Percentiles rank a stretch among this genome's conserved stretches.
These are phyloP conservation scores for Sciurus carolinensis DNA, from an alignment of 2,797 vertebrate species.

Conservation along the genomic window DNA sequence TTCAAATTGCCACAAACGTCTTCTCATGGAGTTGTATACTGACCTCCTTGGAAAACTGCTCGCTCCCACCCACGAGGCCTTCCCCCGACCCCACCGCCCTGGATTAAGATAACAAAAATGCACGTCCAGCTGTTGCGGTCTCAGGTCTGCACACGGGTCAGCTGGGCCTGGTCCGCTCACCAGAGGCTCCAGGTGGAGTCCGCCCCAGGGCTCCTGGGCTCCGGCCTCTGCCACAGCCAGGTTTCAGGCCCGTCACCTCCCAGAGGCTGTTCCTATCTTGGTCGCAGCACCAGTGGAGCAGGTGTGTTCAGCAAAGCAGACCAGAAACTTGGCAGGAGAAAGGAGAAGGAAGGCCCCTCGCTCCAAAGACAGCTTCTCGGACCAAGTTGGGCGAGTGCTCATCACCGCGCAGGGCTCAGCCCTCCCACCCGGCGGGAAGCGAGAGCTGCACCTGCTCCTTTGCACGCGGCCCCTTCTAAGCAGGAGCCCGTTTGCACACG, in stretches of 20 bases:
- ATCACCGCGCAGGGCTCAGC: too few species aligned
- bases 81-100: rapidly evolving
- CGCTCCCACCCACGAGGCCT: background rate
- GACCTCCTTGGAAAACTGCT: background rate
- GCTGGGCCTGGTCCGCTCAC: background rate
- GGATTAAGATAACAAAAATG: too few species aligned
- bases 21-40: background rate
- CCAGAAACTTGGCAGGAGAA: too few species aligned
- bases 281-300: rapidly evolving
- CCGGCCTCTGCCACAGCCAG: background rate
- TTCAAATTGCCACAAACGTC: background rate
- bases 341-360: too few species aligned
- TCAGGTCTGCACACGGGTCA: too few species aligned
- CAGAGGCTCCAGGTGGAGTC: background rate
- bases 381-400: too few species aligned
- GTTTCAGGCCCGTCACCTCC: background rate
- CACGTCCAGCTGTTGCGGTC: background rate
- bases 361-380: background rate
- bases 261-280: too few species aligned
- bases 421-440: rapidly evolving
- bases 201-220: too few species aligned
- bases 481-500: background rate
- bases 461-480: too few species aligned
- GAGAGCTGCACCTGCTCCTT: too few species aligned
- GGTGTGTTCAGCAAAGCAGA: background rate